Base-by-base conservation (phyloP, 1,140 invertebrate species). In the Hycleus cichorii region DNA sequence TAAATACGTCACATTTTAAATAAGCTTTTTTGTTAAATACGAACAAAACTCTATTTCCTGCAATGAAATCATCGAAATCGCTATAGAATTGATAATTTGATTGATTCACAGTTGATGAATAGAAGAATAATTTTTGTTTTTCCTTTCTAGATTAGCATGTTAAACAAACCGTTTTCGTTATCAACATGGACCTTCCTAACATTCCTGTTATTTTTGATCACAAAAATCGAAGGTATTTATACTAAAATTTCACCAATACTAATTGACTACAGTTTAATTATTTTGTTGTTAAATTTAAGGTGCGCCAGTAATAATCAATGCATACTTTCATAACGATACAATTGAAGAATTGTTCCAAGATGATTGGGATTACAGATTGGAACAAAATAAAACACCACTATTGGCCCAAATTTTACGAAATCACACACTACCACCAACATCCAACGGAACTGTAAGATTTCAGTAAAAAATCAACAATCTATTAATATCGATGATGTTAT, bases 361-460 rank as follows among this genome's bases (percentile, higher is more conserved):
- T 43, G 59, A 68, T 26, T 74, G 72, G 72, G 65, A 74, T 54
- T 74, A 73, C 54, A 68, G 62, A 57, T 11, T 68, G 55, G 50
- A 66, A 60, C 64, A 63, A 24, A 63, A 61, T 47, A 69, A 67
- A 44, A 61, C 64, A 3, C 71, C 72, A 3, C 12, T 74, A 32
- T 47, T 74, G 25, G 43, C 60, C 1, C 47, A 60, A 8, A 52
- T 63, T n/a, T 47, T 64, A 26, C 66, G 60, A 59, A 73, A 72
- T 42, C 72, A 73, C 47, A 69, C 66, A 6, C 58, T 72, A 55
- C 72, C 72, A 39, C 69, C 69, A 2, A 56, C 49, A 46, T 60
- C 63, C 3, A 63, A 64, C 52, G 66, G 63, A 57, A 71, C 65
- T 69, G 71, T 73, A 72, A 69, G 72, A 64, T 69, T 67, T 65